Evolutionary conservation across 2,888 invertebrate species (phyloP).

Genomic region (Tipula helvola): DNA sequence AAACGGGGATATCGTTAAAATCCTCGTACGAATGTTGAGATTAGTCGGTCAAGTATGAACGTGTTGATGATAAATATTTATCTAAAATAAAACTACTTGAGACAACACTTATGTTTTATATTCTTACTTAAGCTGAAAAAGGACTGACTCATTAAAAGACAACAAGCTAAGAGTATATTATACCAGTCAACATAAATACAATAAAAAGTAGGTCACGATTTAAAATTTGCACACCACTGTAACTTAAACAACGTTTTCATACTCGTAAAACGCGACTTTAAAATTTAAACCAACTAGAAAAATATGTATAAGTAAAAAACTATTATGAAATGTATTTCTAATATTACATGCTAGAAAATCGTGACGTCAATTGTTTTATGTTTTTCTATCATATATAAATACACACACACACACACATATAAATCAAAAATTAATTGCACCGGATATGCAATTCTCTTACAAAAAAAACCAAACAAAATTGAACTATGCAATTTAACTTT

Average conservation of each 20-base stretch:
- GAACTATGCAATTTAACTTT: background rate
- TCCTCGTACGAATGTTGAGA: too few relatives aligned
- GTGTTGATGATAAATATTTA: too few relatives aligned
- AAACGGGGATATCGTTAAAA: too few relatives aligned
- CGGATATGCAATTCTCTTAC: background rate
- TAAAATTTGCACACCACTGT: background rate
- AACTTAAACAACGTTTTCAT: background rate
- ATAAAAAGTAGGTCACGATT: background rate
- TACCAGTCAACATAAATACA: background rate
- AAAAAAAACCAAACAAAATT: background rate
- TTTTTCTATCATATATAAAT: background rate
- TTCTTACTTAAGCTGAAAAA: too few relatives aligned
- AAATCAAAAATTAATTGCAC: background rate
- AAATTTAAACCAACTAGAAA: background rate
- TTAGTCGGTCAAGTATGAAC: too few relatives aligned
- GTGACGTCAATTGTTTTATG: background rate
- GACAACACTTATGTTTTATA: too few relatives aligned
- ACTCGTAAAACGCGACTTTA: background rate
- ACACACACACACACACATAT: background rate
- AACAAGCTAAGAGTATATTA: background rate
- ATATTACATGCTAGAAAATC: background rate
- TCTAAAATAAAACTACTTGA: too few relatives aligned
- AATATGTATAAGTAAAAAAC: background rate
- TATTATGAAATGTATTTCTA: background rate
- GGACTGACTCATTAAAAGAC: background rate